Base-by-base conservation (phyloP, 1,140 invertebrate genomes). In the Streblospio benedicti region DNA sequence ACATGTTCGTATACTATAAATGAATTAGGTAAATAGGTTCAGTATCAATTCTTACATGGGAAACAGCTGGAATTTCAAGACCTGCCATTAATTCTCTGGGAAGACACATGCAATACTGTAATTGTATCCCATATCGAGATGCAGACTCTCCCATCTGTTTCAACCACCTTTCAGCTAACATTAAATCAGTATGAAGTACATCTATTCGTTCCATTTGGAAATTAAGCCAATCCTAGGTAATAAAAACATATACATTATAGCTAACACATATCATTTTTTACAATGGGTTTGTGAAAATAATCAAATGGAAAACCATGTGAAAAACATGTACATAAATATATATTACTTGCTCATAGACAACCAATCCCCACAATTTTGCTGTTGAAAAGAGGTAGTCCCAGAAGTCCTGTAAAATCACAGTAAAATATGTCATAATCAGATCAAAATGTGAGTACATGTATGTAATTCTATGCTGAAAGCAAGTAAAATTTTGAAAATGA, bases 81-180 rank as follows among this genome's bases (percentile, higher is more conserved):
- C 47, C 49, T 50, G 56, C 41, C 35, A 62, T 25, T 16, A 59
- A 30, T 47, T 62, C 49, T 45, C 61, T 27, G 16, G 56, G 58
- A n/a, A 62, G 45, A 27, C 47, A 35, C 61, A 62, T 62, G 45
- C 61, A 62, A 47, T 62, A 62, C 33, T 62, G 61, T 28, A 62
- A n/a, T 23, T 49, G 43, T 18, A 62, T 38, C 27, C 57, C 57
- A 16, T 23, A 47, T 50, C 50, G 50, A 27, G 30, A 14, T 4
- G 61, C 61, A 2, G 57, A 56, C 23, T 59, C 45, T 1, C 57
- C 57, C 61, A 62, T 62, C 45, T 59, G 57, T 2, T 6, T 32
- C 32, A 62, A 49, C 61, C 61, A 62, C n/a, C 30, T 12, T 32
- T 52, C 25, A n/a, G 49, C 61, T 4, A 62, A 33, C 33, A 18